Percentiles rank a stretch among this genome's conserved stretches.
These are phyloP conservation scores for Euzophera pinguis DNA, from an alignment of 2,888 invertebrate species.

Conservation along the genomic window DNA sequence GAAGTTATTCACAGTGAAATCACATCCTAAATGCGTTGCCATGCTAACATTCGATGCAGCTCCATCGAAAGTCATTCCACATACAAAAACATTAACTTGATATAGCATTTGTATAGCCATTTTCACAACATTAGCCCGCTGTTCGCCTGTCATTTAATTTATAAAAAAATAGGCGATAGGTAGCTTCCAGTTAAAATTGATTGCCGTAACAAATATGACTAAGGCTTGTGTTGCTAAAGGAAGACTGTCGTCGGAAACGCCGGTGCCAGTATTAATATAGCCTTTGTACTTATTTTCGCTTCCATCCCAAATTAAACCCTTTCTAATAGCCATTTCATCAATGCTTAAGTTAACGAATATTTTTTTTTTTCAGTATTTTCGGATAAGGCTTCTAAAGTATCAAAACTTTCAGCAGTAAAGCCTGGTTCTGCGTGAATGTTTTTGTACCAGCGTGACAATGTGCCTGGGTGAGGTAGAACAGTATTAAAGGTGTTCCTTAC, in stretches of 20 bases:
- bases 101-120: not conserved
- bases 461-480: constrained; percentile 20
- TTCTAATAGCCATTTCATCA: constrained; percentile 1
- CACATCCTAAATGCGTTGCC: not conserved
- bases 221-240: not conserved
- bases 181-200: not conserved
- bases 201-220: not conserved
- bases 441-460: constrained; percentile 19
- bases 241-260: not conserved
- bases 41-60: not conserved
- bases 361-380: too few relatives aligned
- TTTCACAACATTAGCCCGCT: not conserved
- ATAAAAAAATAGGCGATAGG: not conserved
- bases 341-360: not conserved
- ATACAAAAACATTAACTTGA: too few relatives aligned
- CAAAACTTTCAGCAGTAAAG: constrained; percentile 6
- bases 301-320: not conserved
- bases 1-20: too few relatives aligned
- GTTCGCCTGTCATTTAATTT: not conserved
- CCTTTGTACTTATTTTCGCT: not conserved
- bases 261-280: not conserved
- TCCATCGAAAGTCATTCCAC: not conserved
- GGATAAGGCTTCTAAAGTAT: too few relatives aligned
- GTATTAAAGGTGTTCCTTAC: constrained; percentile 21
- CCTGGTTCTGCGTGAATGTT: constrained; percentile 13